phyloP scores from a whole-genome alignment of 1,140 invertebrate genomes.

The Caenorhabditis elegans region DNA sequence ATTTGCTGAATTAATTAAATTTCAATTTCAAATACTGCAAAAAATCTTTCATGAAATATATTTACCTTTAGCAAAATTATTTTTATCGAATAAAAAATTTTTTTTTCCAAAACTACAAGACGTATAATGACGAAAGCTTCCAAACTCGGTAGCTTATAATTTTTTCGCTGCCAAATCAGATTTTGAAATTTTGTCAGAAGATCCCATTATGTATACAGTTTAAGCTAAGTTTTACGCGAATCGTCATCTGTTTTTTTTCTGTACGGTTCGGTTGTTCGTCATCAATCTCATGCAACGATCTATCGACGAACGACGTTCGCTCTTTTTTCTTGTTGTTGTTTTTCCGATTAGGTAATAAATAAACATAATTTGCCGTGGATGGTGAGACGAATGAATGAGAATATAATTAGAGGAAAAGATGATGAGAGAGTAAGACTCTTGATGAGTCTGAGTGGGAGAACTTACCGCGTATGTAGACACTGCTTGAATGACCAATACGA shows the following conservation, averaged over 20 bases:
- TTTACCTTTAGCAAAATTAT: no score
- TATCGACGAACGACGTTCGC: neutral
- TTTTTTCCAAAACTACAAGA: no score
- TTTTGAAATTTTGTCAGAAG: no score
- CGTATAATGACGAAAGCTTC: no score
- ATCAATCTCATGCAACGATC: neutral
- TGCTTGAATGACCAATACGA: neutral
- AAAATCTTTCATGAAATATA: no score
- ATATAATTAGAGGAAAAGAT: neutral
- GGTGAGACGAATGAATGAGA: neutral
- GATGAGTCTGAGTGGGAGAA: neutral
- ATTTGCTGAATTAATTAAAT: neutral
- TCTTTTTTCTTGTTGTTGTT: neutral
- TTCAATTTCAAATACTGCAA: no score
- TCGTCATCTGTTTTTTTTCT: neutral
- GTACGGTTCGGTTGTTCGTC: neutral
- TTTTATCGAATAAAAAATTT: no score
- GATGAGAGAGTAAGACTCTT: no score
- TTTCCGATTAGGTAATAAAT: conserved; percentile 21
- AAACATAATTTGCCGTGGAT: conserved; percentile 21
- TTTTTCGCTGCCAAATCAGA: no score
- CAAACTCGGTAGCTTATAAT: no score
- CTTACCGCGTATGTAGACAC: neutral
- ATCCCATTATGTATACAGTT: no score
- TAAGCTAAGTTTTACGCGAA: no score